Conservation (phyloP, 2,797 vertebrate species). For the Pachyuromys duprasi region DNA sequence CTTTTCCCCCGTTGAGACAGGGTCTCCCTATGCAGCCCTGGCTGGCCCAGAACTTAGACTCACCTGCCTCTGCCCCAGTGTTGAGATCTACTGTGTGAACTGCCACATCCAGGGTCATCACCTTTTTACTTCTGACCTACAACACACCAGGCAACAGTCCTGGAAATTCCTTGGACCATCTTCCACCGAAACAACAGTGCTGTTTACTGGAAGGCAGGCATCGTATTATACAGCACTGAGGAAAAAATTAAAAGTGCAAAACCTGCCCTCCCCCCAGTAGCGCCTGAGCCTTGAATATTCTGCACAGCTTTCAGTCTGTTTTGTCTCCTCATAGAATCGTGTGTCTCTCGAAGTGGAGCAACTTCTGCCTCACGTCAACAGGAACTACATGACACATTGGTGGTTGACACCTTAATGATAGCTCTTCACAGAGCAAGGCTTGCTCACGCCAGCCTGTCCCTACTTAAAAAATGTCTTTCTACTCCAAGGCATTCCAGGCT, state of each 20-base stretch:
- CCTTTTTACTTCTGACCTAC: background rate
- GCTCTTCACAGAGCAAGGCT: background rate
- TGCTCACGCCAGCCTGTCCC: background rate
- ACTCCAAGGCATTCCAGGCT: background rate
- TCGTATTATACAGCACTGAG: background rate
- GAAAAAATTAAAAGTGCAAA: background rate
- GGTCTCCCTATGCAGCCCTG: background rate
- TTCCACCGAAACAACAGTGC: constrained; percentile 42
- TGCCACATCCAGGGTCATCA: background rate
- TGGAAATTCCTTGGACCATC: constrained; percentile 13
- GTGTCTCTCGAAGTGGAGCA: background rate
- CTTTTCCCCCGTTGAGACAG: background rate
- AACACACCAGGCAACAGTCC: background rate
- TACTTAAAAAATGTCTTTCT: constrained; percentile 35
- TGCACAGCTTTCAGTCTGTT: background rate
- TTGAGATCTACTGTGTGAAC: background rate
- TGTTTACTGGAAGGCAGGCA: constrained; percentile 23
- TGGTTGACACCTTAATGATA: background rate
- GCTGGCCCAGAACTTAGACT: background rate
- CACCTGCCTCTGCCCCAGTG: background rate
- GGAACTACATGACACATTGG: background rate
- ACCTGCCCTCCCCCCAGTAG: background rate
- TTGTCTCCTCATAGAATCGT: background rate
- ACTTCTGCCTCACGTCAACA: constrained; percentile 7
- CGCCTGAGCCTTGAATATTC: background rate